These are phyloP conservation scores for Gallinago stenura DNA, from an alignment of 2,797 vertebrate species.

Conservation along the genomic window DNA sequence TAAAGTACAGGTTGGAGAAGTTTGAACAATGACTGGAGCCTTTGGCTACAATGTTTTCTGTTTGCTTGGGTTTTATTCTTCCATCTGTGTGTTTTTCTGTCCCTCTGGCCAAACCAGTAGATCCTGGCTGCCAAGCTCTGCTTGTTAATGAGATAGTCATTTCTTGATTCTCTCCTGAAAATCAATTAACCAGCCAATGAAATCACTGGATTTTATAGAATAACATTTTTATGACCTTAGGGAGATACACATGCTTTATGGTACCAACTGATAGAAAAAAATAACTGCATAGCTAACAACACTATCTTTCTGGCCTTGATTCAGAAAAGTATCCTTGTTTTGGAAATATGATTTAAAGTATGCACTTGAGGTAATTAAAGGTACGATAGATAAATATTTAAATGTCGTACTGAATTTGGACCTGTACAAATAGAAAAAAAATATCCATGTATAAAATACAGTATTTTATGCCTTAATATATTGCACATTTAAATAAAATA, in stretches of 20 bases:
- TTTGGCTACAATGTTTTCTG: not conserved
- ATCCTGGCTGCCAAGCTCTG: not conserved
- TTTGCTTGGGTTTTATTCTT: not conserved
- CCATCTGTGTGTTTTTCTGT: not conserved
- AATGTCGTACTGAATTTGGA: not conserved
- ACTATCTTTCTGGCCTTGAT: not conserved
- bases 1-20: not conserved
- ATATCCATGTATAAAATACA: not conserved
- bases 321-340: not conserved
- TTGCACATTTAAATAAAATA: not conserved
- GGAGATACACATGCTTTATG: not conserved
- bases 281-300: not conserved
- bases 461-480: not conserved
- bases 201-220: not conserved
- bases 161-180: constrained; percentile 21
- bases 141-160: not conserved
- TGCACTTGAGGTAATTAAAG: not conserved
- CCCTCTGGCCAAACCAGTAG: not conserved
- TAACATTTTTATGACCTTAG: not conserved
- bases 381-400: not conserved
- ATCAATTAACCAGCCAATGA: constrained; percentile 2
- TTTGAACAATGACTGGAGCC: not conserved
- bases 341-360: not conserved
- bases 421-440: not conserved
- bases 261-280: not conserved